A percentile compares a stretch with the other conserved stretches of the same genome.
These are phyloP conservation scores for Drosophila pandora DNA, from an alignment of 1,140 invertebrate genomes.

Conservation along the genomic window DNA sequence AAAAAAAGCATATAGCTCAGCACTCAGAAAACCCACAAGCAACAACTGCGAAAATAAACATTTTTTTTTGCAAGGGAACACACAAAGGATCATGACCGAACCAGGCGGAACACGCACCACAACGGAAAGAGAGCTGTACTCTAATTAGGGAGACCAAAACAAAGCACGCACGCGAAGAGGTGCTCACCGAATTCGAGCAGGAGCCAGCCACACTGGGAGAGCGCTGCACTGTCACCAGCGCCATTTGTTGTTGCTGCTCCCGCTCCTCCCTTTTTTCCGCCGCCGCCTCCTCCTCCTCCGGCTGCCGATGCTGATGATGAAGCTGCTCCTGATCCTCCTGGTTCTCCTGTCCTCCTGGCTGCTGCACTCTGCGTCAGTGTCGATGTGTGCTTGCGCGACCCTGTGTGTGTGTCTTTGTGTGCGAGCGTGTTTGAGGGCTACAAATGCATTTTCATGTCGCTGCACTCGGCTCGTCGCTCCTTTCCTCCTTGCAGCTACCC, in stretches of 20 bases:
- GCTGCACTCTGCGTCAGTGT: conserved; percentile 27
- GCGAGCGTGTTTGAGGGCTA: conserved; percentile 45
- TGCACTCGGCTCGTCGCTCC: conserved; percentile 66
- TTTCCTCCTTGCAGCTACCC: conserved; percentile 16
- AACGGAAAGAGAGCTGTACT: conserved; percentile 29
- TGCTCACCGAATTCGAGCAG: conserved; percentile 85
- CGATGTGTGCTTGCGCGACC: conserved; percentile 16
- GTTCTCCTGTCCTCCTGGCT: conserved; percentile 44
- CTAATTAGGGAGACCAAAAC: conserved; percentile 62
- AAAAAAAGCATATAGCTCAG: conserved; percentile 13
- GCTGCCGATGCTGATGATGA: conserved; percentile 29
- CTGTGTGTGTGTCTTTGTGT: conserved; percentile 38
- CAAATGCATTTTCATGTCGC: conserved; percentile 78
- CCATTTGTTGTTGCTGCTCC: conserved; percentile 84
- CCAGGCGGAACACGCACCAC: conserved; percentile 64
- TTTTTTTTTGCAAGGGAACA: conserved; percentile 26
- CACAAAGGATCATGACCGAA: conserved; percentile 69
- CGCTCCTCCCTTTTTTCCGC: conserved; percentile 31
- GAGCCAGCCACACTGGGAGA: conserved; percentile 88
- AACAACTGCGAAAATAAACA: conserved; percentile 37
- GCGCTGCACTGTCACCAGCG: conserved; percentile 89
- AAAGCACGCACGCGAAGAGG: conserved; percentile 47
- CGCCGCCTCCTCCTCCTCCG: conserved; percentile 45
- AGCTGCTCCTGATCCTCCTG: conserved; percentile 8
- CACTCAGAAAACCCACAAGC: conserved; percentile 9